Evolutionary conservation across 2,113 vertebrate genomes (phyloP), one percentile per base, ranked within the genome.

Genomic region (Pimephales promelas): DNA sequence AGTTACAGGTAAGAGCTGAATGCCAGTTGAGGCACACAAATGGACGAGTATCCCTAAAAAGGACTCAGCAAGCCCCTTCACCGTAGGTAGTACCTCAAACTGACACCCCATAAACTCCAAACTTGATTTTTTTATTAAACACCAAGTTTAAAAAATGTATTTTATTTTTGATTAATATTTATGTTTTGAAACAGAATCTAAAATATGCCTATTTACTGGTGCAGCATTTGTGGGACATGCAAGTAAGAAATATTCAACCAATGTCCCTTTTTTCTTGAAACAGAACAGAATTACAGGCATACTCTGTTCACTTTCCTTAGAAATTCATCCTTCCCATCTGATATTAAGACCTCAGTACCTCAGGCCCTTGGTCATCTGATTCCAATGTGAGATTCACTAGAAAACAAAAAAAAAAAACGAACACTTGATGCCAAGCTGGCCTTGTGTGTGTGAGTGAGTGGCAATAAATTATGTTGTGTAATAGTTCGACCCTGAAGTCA

Each of bases 321-420:
- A 77, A n/a, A 8, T 66, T 31, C 40, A n/a, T 49, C 24, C 57
- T 24, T 59, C 11, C 14, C 14, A 79, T 70, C 62, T 71, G 52
- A 87, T 83, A 64, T 20, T 2, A 61, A 80, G 36, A 75, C 24
- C n/a, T n/a, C n/a, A n/a, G 34, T 57, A 70, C 77, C 40, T 74
- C 31, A 22, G 73, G 75, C 16, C 14, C 74, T 85, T 81, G 31
- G 81, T 85, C 86, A 85, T 87, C 75, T 83, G 83, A 83, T 87
- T 64, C 78, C 81, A 68, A 72, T 74, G 81, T 66, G 82, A 78
- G 81, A 68, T 72, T 85, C 79, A 57, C 78, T 76, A 77, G 70
- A 85, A 76, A 78, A 70, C n/a, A 43, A n/a, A n/a, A n/a, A n/a
- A n/a, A n/a, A n/a, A n/a, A n/a, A n/a, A n/a, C n/a, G 52, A 81